phyloP scores from a whole-genome alignment of 2,113 vertebrate genomes.

The Urocitellus parryii region DNA sequence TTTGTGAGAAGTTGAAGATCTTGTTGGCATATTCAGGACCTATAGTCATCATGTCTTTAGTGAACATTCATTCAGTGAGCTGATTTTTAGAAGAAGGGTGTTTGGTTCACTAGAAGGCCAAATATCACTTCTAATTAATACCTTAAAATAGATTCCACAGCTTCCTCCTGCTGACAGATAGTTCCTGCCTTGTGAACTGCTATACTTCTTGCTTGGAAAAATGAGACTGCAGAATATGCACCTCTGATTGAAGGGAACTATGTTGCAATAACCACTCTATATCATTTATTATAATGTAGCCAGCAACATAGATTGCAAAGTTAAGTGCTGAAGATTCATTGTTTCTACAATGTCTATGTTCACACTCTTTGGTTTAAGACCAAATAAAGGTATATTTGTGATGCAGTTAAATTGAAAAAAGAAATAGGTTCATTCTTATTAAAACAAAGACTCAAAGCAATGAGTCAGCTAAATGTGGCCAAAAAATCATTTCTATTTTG shows the following conservation, averaged over 20 bases:
- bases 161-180: background rate
- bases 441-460: background rate
- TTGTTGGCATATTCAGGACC: background rate
- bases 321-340: background rate
- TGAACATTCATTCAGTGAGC: background rate
- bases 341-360: background rate
- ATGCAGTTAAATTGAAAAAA: background rate
- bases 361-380: background rate
- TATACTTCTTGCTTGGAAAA: background rate
- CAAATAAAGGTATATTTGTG: background rate
- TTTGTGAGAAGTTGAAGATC: background rate
- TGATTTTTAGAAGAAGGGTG: background rate
- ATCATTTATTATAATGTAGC: background rate
- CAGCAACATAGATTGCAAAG: background rate
- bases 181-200: background rate
- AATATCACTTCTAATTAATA: conserved; percentile 62
- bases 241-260: background rate
- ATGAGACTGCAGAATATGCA: background rate
- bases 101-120: conserved; percentile 1
- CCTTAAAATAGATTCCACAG: conserved; percentile 50
- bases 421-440: background rate
- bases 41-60: background rate
- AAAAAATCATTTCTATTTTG: background rate
- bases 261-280: background rate
- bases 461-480: background rate